These are phyloP conservation scores for Caradrina kadenii DNA, from an alignment of 2,888 invertebrate species.

Conservation along the genomic window DNA sequence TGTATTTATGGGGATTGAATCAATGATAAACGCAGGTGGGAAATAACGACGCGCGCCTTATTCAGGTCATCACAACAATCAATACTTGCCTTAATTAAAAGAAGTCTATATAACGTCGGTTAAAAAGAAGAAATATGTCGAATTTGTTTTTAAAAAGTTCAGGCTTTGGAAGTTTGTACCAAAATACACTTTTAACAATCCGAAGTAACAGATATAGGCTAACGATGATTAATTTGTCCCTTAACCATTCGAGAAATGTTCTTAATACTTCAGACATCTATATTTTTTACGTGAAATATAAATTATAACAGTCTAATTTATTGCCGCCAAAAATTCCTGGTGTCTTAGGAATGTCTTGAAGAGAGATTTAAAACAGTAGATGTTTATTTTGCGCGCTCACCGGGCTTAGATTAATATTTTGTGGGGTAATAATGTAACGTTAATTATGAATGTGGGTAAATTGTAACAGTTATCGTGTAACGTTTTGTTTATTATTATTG, in stretches of 20 bases:
- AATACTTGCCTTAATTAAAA: background rate
- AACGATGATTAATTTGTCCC: constrained; percentile 16
- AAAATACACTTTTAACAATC: constrained; percentile 21
- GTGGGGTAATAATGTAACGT: background rate
- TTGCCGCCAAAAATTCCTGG: background rate
- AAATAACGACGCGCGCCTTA: background rate
- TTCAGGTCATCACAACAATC: background rate
- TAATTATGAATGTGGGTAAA: no score
- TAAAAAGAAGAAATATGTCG: background rate
- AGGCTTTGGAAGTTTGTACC: background rate
- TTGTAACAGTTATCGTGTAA: background rate
- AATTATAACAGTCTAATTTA: constrained; percentile 43
- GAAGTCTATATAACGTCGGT: no score
- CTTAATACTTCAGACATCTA: background rate
- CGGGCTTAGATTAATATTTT: constrained; percentile 10
- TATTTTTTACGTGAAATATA: constrained; percentile 14
- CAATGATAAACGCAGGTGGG: background rate
- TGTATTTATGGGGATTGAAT: constrained; percentile 3
- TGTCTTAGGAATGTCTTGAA: constrained; percentile 5
- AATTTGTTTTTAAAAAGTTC: background rate
- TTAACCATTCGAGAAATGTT: constrained; percentile 6
- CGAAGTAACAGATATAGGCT: background rate
- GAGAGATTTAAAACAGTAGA: background rate
- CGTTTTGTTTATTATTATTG: background rate
- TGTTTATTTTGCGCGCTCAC: constrained; percentile 19